These are phyloP conservation scores for Alexandromys fortis DNA, from an alignment of 2,113 vertebrate genomes.

Conservation along the genomic window DNA sequence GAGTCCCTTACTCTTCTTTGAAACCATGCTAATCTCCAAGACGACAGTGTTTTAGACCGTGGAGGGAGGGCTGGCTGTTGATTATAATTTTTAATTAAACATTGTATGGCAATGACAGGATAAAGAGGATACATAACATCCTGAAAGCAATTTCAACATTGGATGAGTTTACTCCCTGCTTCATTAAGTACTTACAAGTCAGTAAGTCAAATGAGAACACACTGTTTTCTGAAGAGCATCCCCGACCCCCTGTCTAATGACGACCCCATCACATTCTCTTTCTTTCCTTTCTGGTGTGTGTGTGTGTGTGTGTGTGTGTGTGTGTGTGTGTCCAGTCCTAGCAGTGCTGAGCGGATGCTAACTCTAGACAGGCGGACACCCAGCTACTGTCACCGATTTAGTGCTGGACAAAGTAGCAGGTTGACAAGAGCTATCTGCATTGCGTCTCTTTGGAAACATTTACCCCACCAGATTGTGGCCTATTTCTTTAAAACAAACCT, in stretches of 20 bases:
- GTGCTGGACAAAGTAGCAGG: neutral
- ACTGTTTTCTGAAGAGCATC: neutral
- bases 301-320: neutral
- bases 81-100: neutral
- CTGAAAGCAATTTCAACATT: neutral
- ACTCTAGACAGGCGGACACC: neutral
- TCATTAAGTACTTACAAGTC: neutral
- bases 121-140: neutral
- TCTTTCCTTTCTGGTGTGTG: neutral
- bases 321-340: neutral
- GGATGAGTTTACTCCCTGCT: neutral
- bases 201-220: neutral
- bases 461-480: neutral
- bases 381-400: neutral
- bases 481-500: conserved; percentile 34
- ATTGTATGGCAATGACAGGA: neutral
- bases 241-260: too few relatives aligned
- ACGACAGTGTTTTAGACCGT: neutral
- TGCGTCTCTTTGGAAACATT: neutral
- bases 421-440: neutral
- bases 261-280: too few relatives aligned
- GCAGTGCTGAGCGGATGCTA: neutral
- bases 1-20: neutral
- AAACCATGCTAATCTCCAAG: neutral
- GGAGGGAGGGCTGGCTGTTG: neutral